Base-by-base conservation (phyloP, 1,140 invertebrate genomes). In the Drosophila mauritiana region DNA sequence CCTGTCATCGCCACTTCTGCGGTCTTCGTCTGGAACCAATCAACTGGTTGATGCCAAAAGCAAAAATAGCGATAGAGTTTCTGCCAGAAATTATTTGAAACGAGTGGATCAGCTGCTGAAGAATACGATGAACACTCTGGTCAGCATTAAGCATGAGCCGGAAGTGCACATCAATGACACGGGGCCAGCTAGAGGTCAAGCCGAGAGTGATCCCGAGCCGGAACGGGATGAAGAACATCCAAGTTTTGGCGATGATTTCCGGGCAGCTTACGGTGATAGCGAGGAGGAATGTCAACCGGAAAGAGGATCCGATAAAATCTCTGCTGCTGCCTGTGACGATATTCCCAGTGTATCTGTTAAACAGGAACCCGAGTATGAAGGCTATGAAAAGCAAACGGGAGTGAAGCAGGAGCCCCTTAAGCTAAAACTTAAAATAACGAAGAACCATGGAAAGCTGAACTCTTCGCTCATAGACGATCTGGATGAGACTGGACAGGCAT, bases 121-220 rank as follows among this genome's bases (percentile, higher is more conserved):
- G 25, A 91, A 72, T 27, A 91, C 91, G 6, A 88, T 92, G 57
- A 90, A 43, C 70, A 91, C 88, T 6, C 46, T 92, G 22, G 91
- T 91, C 3, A 92, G 91, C 68, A 92, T 92, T 12, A 92, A 92
- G 39, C 88, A 92, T 54, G 91, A 92, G 63, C 91, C 91, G 0
- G 88, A 91, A 36, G 73, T 91, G 12, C 90, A 91, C 22, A 89
- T 91, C 0, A 72, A 69, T 57, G 74, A 86, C 20, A 67, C 78
- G 1, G 90, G 62, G 4, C 67, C 76, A 17, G 34, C 45, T 1
- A 4, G 17, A 11, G 78, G 77, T n/a, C 57, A 77, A 4, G 10
- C 31, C 1, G 67, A 69, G 5, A 65, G 40, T 1, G 78, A 78
- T 4, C 27, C 25, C 2, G 72, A 81, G 4, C 67, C 67, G 3